Evolutionary conservation across 2,888 invertebrate species (phyloP).

Genomic region (Ochropacha duplaris): DNA sequence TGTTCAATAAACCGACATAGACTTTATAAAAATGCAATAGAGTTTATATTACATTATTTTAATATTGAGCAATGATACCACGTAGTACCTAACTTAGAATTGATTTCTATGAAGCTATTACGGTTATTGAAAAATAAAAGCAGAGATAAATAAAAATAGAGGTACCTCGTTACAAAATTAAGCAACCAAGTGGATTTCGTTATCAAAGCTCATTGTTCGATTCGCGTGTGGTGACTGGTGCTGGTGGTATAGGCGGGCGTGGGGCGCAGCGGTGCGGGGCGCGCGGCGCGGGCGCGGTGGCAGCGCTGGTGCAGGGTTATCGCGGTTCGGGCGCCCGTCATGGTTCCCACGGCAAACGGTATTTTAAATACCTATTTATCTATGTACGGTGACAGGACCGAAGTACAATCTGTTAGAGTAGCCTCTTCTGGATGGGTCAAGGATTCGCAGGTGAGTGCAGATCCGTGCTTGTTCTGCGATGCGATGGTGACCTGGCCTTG

Average conservation of each 20-base stretch:
- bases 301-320: conserved; percentile 59
- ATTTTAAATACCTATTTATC: conserved; percentile 81
- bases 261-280: conserved; percentile 11
- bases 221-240: conserved; percentile 46
- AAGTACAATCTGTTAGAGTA: conserved; percentile 73
- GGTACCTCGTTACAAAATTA: conserved; percentile 67
- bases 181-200: conserved; percentile 74
- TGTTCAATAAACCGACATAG: conserved; percentile 15
- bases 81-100: conserved; percentile 43
- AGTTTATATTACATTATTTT: conserved; percentile 36
- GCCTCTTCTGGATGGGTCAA: conserved; percentile 83
- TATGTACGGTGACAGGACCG: conserved; percentile 76
- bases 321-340: conserved; percentile 66
- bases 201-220: conserved; percentile 75
- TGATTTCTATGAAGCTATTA: conserved; percentile 54
- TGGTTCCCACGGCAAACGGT: conserved; percentile 79
- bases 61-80: conserved; percentile 32
- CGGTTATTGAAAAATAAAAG: conserved; percentile 67
- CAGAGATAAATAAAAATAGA: conserved; percentile 71
- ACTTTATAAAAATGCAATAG: conserved; percentile 21
- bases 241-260: conserved; percentile 26
- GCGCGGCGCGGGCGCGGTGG: conserved; percentile 12
- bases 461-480: conserved; percentile 59
- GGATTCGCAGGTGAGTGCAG: conserved; percentile 76
- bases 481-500: conserved; percentile 66